Base-by-base conservation (phyloP, 2,888 invertebrate species). In the Euclidia mi region DNA sequence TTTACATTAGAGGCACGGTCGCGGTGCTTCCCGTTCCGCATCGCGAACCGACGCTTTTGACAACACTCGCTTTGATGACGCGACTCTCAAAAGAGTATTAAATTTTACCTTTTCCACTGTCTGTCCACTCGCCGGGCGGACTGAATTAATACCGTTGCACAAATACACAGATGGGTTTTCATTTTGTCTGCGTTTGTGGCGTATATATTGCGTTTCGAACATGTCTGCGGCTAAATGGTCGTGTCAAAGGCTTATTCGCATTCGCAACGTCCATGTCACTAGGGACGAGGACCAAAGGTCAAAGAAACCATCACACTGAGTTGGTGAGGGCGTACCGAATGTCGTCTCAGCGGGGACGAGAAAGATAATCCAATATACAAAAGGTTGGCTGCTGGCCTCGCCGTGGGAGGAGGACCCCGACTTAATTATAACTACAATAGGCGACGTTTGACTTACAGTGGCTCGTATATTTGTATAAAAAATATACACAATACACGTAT, bases 41-140 rank as follows among this genome's bases (percentile, higher is more conserved):
- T 82, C 85, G 89, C 80, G 83, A 85, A 82, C 87, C 82, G 80
- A 78, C 84, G 90, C 91, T 92, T 93, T 93, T 90, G 91, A 91
- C 89, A 91, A 87, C 87, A 81, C 82, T 88, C 89, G 81, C 93
- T 93, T 94, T 93, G 92, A 92, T 88, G 87, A 83, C 79, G 82
- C 84, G 78, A 78, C 78, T 79, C 78, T 83, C 79, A 82, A 84
- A 84, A 85, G 85, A 84, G 88, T 87, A 92, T 90, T 88, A 87
- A 88, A 92, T 88, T 91, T 86, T 88, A 86, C 84, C 84, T 87
- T 88, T 87, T 83, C 77, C 75, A 58, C 71, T 71, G 83, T 83
- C 82, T 83, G 87, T 87, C 85, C 85, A 85, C 81, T 88, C 82
- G 29, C 66, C 85, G 89, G n/a, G 83, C 82, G 79, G 75, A 73